phyloP scores from a whole-genome alignment of 2,113 vertebrate species.

The Acanthisitta chloris region DNA sequence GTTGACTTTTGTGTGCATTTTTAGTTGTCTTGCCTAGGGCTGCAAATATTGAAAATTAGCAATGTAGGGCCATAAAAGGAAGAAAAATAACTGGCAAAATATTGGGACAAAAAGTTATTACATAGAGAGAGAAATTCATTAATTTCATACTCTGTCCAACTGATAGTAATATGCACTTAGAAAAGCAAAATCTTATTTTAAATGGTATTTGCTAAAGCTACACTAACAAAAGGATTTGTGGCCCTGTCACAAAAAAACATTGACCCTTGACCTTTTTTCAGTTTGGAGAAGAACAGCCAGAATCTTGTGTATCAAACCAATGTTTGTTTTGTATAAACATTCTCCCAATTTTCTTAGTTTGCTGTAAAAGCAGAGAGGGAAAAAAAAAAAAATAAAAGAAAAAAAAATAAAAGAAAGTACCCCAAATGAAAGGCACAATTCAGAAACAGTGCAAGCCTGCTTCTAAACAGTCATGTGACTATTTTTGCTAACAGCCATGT shows the following conservation, averaged over 20 bases:
- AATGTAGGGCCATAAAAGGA: neutral
- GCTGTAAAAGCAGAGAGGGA: neutral
- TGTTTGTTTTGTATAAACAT: constrained; percentile 52
- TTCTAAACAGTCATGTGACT: constrained; percentile 89
- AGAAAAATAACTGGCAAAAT: neutral
- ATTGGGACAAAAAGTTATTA: neutral
- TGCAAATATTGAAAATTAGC: neutral
- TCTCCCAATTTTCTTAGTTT: constrained; percentile 36
- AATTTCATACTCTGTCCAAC: constrained; percentile 51
- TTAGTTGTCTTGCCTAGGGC: neutral
- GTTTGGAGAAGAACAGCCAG: constrained; percentile 69
- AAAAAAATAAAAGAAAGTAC: neutral
- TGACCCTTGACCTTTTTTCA: constrained; percentile 83
- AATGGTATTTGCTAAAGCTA: constrained; percentile 60
- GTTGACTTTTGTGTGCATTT: neutral
- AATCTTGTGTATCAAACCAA: constrained; percentile 49
- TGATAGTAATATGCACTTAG: constrained; percentile 37
- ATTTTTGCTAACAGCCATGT: constrained; percentile 80
- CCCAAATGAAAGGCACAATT: constrained; percentile 37
- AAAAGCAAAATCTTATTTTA: constrained; percentile 71
- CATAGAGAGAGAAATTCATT: constrained; percentile 47
- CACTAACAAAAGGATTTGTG: constrained; percentile 76
- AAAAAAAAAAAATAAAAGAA: neutral
- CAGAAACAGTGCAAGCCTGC: constrained; percentile 76
- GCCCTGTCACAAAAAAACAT: constrained; percentile 72